Base-by-base conservation (phyloP, 2,888 invertebrate genomes). In the Machimus atricapillus region DNA sequence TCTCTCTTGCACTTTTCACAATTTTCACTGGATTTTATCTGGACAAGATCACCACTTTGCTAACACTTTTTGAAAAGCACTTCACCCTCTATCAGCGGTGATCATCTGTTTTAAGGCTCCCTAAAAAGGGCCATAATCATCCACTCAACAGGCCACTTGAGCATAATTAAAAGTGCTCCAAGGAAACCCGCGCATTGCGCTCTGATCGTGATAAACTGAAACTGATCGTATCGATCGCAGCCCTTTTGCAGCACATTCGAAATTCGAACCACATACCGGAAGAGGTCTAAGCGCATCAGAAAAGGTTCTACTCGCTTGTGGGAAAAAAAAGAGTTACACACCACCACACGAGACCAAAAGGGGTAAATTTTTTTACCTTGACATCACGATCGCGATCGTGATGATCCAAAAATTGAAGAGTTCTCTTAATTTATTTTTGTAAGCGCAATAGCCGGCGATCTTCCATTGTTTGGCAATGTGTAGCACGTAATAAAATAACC, bases 191-290 rank as follows among this genome's bases (percentile, higher is more conserved):
- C 86, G 66, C 66, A 86, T 58, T 87, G 82, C 82, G 76, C 82
- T 86, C 27, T 27, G 88, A 88, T 88, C 88, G 85, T 77, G 88
- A 88, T 88, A 85, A 86, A 86, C 86, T 86, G 56, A 86, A 88
- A 86, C 88, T 86, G 88, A 88, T 88, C 85, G 79, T 86, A 88
- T 87, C 87, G 85, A 74, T 74, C 74, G 43, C 8, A 46, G 73
- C 74, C 43, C 74, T 85, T 73, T 40, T 27, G 43, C 73, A 58
- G 9, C 43, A 46, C 19, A 37, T 82, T 66, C n/a, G 27, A 43
- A 85, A 58, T 82, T 66, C 9, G 43, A 43, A 85, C 46, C 46
- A 85, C 74, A 40, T 16, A 85, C 85, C 74, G 85, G 85, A 73
- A 85, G 46, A 85, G 74, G 85, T 74, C 16, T 52, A 46, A 74